These are phyloP conservation scores for Halcyon senegalensis DNA, from an alignment of 2,113 vertebrate species.

Conservation along the genomic window DNA sequence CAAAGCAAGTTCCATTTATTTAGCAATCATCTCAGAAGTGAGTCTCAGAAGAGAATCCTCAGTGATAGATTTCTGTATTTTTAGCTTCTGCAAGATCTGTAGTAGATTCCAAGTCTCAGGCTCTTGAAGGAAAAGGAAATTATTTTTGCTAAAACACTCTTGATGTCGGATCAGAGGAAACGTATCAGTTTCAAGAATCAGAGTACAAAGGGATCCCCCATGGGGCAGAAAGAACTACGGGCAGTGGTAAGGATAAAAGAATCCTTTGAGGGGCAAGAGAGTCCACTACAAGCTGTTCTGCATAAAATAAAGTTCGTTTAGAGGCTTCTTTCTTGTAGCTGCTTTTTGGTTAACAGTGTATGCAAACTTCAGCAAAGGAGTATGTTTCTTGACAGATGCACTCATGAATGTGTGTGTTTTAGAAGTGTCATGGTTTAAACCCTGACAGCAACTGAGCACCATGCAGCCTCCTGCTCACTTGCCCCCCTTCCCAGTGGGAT, in stretches of 20 bases:
- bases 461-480: neutral
- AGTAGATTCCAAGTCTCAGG: slow-evolving; percentile 30
- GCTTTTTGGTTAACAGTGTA: neutral
- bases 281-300: neutral
- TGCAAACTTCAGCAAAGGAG: neutral
- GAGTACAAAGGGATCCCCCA: slow-evolving; percentile 54
- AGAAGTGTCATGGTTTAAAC: neutral
- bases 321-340: slow-evolving; percentile 16
- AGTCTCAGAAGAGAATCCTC: neutral
- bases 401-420: neutral
- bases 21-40: neutral
- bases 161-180: slow-evolving; percentile 55
- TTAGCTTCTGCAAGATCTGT: neutral
- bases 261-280: slow-evolving; percentile 34
- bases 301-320: slow-evolving; percentile 17
- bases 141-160: slow-evolving; percentile 38
- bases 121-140: slow-evolving; percentile 35
- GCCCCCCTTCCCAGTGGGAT: neutral
- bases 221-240: neutral
- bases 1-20: neutral
- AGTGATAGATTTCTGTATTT: neutral
- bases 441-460: neutral
- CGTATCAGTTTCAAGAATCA: slow-evolving; percentile 3
- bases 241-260: slow-evolving; percentile 29
- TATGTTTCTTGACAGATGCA: slow-evolving; percentile 17